A percentile compares a stretch with the other conserved stretches of the same genome.
These are phyloP conservation scores for Megaceryle alcyon DNA, from an alignment of 2,797 vertebrate genomes.

Conservation along the genomic window DNA sequence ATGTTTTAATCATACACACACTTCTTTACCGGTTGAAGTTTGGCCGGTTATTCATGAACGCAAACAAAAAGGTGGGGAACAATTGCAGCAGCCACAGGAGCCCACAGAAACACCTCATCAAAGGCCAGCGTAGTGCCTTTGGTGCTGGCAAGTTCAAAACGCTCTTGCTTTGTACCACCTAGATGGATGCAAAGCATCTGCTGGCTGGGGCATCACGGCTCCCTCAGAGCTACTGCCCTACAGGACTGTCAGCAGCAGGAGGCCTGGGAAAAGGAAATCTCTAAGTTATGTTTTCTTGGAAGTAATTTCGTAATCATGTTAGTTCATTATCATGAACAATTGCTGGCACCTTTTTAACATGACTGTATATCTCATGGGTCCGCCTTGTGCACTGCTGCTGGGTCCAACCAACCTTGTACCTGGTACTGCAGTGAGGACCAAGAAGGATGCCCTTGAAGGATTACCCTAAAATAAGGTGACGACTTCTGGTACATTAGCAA, in stretches of 20 bases:
- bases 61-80: background rate
- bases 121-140: background rate
- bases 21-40: background rate
- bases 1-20: background rate
- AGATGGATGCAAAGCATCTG: fast-evolving
- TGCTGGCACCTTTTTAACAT: background rate
- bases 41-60: background rate
- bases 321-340: fast-evolving
- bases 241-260: background rate
- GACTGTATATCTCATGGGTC: fast-evolving
- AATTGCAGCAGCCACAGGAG: background rate
- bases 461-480: background rate
- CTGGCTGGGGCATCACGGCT: no score
- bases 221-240: background rate
- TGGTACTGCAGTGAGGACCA: fast-evolving
- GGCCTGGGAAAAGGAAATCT: background rate
- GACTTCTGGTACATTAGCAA: fast-evolving
- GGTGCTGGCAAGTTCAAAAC: background rate
- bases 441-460: background rate
- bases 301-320: fast-evolving
- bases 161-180: background rate
- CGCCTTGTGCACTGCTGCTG: fast-evolving
- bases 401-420: background rate
- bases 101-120: background rate
- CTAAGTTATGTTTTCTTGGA: background rate